Base-by-base conservation (phyloP, 2,888 invertebrate species). In the Nomada flava region DNA sequence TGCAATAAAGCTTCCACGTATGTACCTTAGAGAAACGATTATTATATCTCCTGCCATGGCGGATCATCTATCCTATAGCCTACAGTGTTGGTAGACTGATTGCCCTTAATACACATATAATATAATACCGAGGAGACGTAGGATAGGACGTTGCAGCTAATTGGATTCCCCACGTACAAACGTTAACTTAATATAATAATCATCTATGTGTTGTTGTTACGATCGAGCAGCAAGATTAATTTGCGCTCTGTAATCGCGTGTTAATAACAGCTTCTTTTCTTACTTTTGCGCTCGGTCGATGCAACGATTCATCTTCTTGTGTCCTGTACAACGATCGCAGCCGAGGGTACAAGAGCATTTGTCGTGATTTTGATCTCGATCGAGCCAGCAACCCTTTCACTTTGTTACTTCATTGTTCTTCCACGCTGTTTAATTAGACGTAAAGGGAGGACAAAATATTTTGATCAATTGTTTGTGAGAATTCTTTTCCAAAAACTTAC, bases 31-130 rank as follows among this genome's bases (percentile, higher is more conserved):
- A 53, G n/a, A 15, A 11, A 55, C 52, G 59, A 76, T 65, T 53
- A 75, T 36, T 36, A 36, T 74, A 76, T 60, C 68, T 23, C 44
- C 63, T 26, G 59, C 13, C 52, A 69, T 47, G n/a, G 62, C 47
- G 69, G 73, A 80, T 81, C 78, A 53, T 76, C 67, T 47, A 77
- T 76, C 67, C 76, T 60, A 55, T 55, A 50, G 65, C 75, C 44
- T 11, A 59, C 81, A 71, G 76, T 67, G 36, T 53, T 26, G 59
- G 57, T 59, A 69, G 78, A 79, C 82, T 87, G 89, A 90, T 90
- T 90, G 91, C 88, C 89, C 89, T 86, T 91, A 91, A 91, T 91
- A 91, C 89, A 86, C 84, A 86, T 90, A 87, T 90, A 91, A 91
- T 91, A 89, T 84, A 86, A 86, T 88, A 73, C 74, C 68, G 59